Percentiles rank a stretch among this genome's conserved stretches.
Conservation (phyloP, 2,797 vertebrate genomes). For the Pterois miles region DNA sequence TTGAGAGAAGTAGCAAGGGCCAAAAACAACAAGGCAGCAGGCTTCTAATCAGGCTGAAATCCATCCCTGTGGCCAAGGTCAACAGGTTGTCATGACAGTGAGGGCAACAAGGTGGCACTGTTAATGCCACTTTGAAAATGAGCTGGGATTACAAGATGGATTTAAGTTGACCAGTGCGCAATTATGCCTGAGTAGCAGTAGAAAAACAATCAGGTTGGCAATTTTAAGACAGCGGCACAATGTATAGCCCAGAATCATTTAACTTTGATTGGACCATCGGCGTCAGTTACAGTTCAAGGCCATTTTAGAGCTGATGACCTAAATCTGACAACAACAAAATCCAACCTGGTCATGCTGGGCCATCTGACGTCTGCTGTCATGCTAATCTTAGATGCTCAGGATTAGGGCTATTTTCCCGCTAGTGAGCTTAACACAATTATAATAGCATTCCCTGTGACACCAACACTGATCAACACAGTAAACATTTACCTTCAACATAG, state of each 20-base stretch:
- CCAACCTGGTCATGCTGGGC: constrained; percentile 76
- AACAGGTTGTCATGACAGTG: constrained; percentile 60
- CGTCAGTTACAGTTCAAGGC: constrained; percentile 73
- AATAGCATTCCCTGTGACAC: constrained; percentile 60
- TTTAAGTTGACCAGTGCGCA: constrained; percentile 48
- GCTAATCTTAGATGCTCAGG: constrained; percentile 81
- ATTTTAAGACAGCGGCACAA: background rate
- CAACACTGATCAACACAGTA: constrained; percentile 47
- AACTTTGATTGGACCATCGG: constrained; percentile 52
- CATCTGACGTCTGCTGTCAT: constrained; percentile 81
- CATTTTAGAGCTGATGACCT: constrained; percentile 78
- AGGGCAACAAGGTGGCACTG: constrained; percentile 54
- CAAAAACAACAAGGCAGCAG: constrained; percentile 57
- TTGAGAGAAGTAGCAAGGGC: constrained; percentile 36
- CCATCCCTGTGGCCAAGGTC: constrained; percentile 50
- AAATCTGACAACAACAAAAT: constrained; percentile 81
- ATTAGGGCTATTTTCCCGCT: constrained; percentile 80
- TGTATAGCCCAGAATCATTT: constrained; percentile 27
- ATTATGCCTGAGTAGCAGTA: constrained; percentile 33
- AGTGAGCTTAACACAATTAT: constrained; percentile 64
- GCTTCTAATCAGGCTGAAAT: constrained; percentile 60
- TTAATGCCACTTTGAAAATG: constrained; percentile 69
- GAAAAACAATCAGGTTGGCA: constrained; percentile 35
- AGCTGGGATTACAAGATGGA: constrained; percentile 62
- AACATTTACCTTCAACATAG: constrained; percentile 63